A percentile compares a stretch with the other conserved stretches of the same genome.
These are phyloP conservation scores for Pocillopora grandis DNA, from an alignment of 92 coral and sea anemone genomes.

Conservation along the genomic window DNA sequence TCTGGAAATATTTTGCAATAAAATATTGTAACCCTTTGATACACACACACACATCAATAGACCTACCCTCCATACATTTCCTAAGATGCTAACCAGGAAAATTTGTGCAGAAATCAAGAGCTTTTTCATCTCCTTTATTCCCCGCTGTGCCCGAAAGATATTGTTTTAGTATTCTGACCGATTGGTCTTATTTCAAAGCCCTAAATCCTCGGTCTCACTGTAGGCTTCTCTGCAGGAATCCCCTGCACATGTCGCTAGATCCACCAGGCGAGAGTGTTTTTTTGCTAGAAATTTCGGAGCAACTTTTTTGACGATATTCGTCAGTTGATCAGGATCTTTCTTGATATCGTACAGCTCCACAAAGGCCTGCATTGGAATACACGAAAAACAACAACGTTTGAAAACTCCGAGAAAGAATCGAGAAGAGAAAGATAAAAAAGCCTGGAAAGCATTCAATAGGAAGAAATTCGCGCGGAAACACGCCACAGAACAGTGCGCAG, in stretches of 20 bases:
- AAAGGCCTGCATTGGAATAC: conserved; percentile 47
- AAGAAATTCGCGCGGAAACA: no score
- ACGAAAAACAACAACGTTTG: not conserved
- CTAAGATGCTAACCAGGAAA: no score
- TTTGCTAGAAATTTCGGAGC: conserved; percentile 47
- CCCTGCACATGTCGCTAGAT: conserved; percentile 63
- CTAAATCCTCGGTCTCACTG: not conserved
- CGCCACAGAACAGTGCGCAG: no score
- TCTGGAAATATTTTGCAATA: no score
- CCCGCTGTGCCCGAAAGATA: not conserved
- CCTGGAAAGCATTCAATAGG: no score
- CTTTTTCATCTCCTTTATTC: not conserved
- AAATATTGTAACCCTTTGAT: no score
- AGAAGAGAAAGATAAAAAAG: no score
- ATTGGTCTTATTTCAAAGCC: not conserved
- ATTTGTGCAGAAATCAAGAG: no score
- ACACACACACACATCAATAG: no score
- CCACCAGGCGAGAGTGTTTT: conserved; percentile 54
- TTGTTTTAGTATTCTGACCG: not conserved
- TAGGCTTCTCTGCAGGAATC: conserved; percentile 53
- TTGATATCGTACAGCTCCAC: conserved; percentile 74
- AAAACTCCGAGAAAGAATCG: not conserved
- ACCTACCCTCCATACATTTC: no score
- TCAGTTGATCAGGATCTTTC: conserved; percentile 72
- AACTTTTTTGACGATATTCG: conserved; percentile 56